Evolutionary conservation across 1,140 invertebrate genomes (phyloP).

Genomic region (Microplitis mediator): DNA sequence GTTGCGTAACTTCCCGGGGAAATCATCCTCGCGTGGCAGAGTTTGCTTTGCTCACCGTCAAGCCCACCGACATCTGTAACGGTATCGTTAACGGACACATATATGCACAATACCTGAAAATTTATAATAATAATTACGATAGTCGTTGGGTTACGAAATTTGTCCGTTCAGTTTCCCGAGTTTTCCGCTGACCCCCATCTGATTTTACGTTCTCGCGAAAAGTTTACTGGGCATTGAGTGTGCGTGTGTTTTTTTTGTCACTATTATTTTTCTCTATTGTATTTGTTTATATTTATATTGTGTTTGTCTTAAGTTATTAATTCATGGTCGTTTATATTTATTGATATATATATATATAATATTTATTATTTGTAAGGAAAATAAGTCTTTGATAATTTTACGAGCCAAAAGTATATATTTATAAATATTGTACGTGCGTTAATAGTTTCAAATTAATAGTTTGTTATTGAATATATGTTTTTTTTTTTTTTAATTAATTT

Average conservation of each 20-base stretch:
- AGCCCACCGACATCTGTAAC: constrained; percentile 18
- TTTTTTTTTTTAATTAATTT: too few relatives aligned
- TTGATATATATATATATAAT: neutral
- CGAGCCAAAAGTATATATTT: too few relatives aligned
- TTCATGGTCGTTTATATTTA: constrained; percentile 1
- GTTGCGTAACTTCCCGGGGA: constrained; percentile 18
- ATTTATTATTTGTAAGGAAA: neutral
- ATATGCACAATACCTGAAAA: constrained; percentile 23
- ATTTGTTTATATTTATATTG: constrained; percentile 22
- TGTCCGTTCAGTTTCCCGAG: too few relatives aligned
- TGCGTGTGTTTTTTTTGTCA: too few relatives aligned
- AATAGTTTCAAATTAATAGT: neutral
- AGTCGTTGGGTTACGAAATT: too few relatives aligned
- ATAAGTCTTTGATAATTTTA: too few relatives aligned
- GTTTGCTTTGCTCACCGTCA: neutral
- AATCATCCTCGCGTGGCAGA: constrained; percentile 22
- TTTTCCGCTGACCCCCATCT: too few relatives aligned
- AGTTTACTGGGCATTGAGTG: too few relatives aligned
- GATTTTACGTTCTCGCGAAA: too few relatives aligned
- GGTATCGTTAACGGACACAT: constrained; percentile 24
- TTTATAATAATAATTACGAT: neutral
- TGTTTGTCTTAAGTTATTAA: constrained; percentile 21
- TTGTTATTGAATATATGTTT: neutral
- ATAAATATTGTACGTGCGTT: constrained; percentile 4
- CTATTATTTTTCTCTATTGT: neutral